These are phyloP conservation scores for Propithecus coquereli DNA, from an alignment of 2,113 vertebrate genomes.

Conservation along the genomic window DNA sequence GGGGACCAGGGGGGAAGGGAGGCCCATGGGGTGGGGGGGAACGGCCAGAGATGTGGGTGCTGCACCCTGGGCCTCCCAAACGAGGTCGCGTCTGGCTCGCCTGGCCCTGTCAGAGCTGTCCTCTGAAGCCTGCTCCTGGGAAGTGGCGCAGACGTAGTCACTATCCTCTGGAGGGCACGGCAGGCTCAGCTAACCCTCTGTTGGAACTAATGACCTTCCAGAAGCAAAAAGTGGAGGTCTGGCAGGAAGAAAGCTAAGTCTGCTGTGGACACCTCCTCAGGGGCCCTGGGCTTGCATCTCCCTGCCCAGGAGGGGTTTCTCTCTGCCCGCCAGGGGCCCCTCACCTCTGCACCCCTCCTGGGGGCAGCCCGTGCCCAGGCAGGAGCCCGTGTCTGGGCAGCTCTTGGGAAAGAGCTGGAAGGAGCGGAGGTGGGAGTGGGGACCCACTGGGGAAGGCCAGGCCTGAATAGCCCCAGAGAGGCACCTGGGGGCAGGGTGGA, in stretches of 20 bases:
- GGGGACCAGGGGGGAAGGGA: background rate
- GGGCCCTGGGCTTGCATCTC: background rate
- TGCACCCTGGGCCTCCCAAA: background rate
- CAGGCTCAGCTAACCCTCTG: fast-evolving
- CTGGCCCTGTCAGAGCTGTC: background rate
- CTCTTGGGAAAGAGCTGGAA: background rate
- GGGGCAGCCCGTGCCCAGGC: background rate
- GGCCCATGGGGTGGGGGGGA: background rate
- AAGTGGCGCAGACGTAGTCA: fast-evolving
- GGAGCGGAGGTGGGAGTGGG: background rate
- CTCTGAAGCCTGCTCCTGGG: background rate
- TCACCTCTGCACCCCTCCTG: background rate
- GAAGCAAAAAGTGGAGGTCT: background rate
- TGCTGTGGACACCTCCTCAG: background rate
- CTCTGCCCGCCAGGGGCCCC: background rate
- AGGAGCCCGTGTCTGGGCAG: background rate
- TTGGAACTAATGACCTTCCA: background rate
- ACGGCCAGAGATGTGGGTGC: background rate
- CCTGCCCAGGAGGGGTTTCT: background rate
- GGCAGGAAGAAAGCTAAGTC: background rate
- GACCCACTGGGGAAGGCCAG: background rate
- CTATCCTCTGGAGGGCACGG: background rate
- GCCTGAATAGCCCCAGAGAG: background rate
- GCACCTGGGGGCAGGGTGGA: background rate
- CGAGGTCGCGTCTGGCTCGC: background rate